Percentiles rank a stretch among this genome's conserved stretches.
Conservation (phyloP, 2,113 vertebrate species). For the Sphaerodactylus townsendi region DNA sequence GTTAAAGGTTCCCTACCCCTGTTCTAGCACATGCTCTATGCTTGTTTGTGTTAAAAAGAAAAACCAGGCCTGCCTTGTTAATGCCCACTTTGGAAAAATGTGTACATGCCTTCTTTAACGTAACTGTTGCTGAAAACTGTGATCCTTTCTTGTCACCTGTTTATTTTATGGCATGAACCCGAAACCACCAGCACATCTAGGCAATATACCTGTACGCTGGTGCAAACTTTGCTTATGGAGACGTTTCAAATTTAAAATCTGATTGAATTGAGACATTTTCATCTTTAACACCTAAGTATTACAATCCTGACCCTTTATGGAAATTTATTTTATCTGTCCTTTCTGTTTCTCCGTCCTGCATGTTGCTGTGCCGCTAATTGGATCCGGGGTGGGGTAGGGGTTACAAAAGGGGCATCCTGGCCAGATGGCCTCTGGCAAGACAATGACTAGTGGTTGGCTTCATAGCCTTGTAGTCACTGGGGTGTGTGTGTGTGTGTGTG, state of each 20-base stretch:
- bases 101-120: no score
- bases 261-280: background rate
- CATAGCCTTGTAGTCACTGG: no score
- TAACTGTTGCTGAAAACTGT: no score
- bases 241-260: background rate
- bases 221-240: background rate
- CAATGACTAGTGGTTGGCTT: background rate
- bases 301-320: background rate
- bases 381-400: background rate
- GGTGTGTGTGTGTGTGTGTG: no score
- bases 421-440: background rate
- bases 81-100: background rate
- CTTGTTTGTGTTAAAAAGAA: no score
- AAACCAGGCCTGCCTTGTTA: background rate
- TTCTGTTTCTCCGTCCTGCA: background rate
- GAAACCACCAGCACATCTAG: background rate
- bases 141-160: background rate
- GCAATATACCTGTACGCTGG: background rate
- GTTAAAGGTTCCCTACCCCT: no score
- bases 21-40: background rate
- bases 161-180: background rate
- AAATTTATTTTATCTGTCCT: background rate
- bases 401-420: background rate
- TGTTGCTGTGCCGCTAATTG: background rate
- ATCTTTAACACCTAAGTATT: background rate